Evolutionary conservation across 2,113 vertebrate genomes (phyloP).

Genomic region (Pungitius pungitius): DNA sequence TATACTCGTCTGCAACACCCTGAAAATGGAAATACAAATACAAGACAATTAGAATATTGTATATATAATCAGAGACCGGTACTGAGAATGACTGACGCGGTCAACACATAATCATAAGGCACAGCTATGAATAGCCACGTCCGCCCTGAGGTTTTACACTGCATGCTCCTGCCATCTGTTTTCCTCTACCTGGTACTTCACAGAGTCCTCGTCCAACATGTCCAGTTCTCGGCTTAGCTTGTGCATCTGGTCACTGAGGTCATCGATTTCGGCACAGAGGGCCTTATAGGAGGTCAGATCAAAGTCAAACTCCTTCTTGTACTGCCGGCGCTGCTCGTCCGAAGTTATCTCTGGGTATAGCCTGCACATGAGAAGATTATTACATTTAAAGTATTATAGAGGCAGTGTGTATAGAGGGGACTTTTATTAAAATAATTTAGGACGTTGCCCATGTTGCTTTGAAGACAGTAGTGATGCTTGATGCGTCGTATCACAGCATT

Average conservation of each 20-base stretch:
- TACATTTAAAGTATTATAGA: background rate
- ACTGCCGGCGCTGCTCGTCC: slow-evolving; percentile 76
- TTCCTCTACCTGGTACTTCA: slow-evolving; percentile 83
- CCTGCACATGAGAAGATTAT: slow-evolving; percentile 59
- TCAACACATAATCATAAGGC: slow-evolving; percentile 8
- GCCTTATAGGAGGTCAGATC: slow-evolving; percentile 82
- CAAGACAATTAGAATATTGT: background rate
- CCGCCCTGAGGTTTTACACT: slow-evolving; percentile 3
- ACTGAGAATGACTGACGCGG: background rate
- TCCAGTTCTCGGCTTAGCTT: slow-evolving; percentile 84
- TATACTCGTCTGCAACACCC: slow-evolving; percentile 86
- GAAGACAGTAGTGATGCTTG: background rate
- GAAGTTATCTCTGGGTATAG: slow-evolving; percentile 82
- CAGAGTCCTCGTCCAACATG: slow-evolving; percentile 72
- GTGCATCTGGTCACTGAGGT: slow-evolving; percentile 83
- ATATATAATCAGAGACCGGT: too few relatives aligned
- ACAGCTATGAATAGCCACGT: slow-evolving; percentile 9
- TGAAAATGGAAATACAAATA: slow-evolving; percentile 44
- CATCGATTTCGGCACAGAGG: slow-evolving; percentile 84
- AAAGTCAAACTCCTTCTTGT: slow-evolving; percentile 83
- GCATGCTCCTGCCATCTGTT: background rate
- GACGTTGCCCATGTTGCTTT: background rate
- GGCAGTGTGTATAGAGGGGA: background rate
- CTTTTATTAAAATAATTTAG: background rate
- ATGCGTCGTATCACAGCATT: slow-evolving; percentile 3